phyloP scores from a whole-genome alignment of 1,140 invertebrate genomes.

The Hylaeus volcanicus region DNA sequence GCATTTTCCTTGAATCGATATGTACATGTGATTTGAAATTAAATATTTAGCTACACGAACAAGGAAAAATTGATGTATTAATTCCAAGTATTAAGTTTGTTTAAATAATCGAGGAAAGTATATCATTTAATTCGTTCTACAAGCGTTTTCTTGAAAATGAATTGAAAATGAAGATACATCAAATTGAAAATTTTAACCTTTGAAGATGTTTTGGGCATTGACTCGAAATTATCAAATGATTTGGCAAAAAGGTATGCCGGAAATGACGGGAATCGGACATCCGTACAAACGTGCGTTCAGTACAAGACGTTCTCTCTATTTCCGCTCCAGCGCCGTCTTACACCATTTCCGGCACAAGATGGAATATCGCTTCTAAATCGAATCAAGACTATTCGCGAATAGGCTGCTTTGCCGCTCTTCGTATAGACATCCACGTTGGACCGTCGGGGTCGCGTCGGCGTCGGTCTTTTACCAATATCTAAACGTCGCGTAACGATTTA shows the following conservation, averaged over 20 bases:
- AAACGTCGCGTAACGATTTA: constrained; percentile 60
- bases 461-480: constrained; percentile 31
- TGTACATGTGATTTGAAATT: no score
- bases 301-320: constrained; percentile 79
- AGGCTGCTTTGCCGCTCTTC: constrained; percentile 51
- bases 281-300: constrained; percentile 51
- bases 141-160: no score
- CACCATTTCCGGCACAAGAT: constrained; percentile 79
- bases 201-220: constrained; percentile 17
- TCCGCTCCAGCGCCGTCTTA: constrained; percentile 78
- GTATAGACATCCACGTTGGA: background rate
- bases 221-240: constrained; percentile 59
- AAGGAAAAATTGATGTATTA: no score
- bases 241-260: constrained; percentile 61
- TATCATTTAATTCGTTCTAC: no score
- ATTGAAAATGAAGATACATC: no score
- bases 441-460: background rate
- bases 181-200: background rate
- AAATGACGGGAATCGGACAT: constrained; percentile 63
- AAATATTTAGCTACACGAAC: no score
- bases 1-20: no score
- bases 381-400: constrained; percentile 81
- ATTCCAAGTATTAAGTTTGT: no score
- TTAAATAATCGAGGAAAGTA: no score
- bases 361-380: constrained; percentile 81